Evolutionary conservation across 2,797 vertebrate genomes (phyloP).

Genomic region (Champsocephalus gunnari): DNA sequence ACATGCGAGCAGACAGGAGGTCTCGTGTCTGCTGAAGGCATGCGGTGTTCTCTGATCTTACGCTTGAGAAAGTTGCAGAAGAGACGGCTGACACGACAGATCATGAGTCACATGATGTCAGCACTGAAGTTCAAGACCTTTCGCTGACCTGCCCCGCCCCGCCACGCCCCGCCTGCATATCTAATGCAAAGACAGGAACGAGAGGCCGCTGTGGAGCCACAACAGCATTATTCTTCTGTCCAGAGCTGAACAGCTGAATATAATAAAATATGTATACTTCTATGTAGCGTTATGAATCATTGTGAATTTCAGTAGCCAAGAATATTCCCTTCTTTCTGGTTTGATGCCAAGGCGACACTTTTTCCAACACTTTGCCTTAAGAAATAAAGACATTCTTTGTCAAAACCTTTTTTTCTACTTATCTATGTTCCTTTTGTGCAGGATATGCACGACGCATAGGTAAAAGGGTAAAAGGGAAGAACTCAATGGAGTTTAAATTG

Average conservation of each 20-base stretch:
- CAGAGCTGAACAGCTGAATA: background rate
- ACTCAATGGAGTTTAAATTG: background rate
- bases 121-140: constrained; percentile 3
- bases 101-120: constrained; percentile 25
- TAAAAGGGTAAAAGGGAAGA: background rate
- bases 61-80: background rate
- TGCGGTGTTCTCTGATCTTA: constrained; percentile 1
- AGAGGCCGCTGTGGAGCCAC: background rate
- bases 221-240: background rate
- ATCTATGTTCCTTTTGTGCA: background rate
- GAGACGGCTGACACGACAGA: background rate
- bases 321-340: background rate
- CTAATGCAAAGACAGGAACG: constrained; percentile 1
- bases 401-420: background rate
- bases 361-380: background rate
- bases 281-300: background rate
- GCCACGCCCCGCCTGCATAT: constrained; percentile 2
- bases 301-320: too few relatives aligned
- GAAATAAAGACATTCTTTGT: background rate
- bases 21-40: background rate
- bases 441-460: too few relatives aligned
- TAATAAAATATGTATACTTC: too few relatives aligned
- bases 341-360: background rate
- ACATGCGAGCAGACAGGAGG: constrained; percentile 10
- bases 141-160: constrained; percentile 19